Conservation (phyloP, 2,113 vertebrate species). For the Lamprotornis superbus region DNA sequence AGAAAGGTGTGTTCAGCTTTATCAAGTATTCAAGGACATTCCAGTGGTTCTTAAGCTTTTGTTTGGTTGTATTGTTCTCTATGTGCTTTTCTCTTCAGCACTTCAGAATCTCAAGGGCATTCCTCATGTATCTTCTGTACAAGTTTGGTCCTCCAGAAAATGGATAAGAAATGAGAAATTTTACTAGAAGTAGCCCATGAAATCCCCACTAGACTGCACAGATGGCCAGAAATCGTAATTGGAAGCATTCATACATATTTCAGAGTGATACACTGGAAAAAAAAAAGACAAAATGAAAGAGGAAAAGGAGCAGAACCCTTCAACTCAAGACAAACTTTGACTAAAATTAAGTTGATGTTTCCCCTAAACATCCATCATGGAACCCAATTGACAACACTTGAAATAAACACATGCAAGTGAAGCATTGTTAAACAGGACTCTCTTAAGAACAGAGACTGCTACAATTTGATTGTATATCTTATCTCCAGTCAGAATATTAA, state of each 20-base stretch:
- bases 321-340: neutral
- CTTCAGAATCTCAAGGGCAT: neutral
- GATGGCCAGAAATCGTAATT: constrained; percentile 14
- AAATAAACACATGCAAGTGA: neutral
- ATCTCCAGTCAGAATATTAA: neutral
- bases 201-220: constrained; percentile 14
- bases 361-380: neutral
- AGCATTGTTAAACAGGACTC: neutral
- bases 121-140: neutral
- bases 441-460: neutral
- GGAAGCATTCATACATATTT: constrained; percentile 20
- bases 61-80: neutral
- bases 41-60: neutral
- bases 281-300: neutral
- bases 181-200: constrained; percentile 8
- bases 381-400: neutral
- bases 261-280: neutral
- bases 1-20: neutral
- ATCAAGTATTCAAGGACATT: constrained; percentile 3
- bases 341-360: neutral
- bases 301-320: neutral
- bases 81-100: neutral
- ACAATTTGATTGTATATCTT: neutral
- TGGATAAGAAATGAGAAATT: constrained; percentile 4
- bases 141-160: neutral